Evolutionary conservation across 2,113 vertebrate genomes (phyloP).

Genomic region (Otolemur garnettii): DNA sequence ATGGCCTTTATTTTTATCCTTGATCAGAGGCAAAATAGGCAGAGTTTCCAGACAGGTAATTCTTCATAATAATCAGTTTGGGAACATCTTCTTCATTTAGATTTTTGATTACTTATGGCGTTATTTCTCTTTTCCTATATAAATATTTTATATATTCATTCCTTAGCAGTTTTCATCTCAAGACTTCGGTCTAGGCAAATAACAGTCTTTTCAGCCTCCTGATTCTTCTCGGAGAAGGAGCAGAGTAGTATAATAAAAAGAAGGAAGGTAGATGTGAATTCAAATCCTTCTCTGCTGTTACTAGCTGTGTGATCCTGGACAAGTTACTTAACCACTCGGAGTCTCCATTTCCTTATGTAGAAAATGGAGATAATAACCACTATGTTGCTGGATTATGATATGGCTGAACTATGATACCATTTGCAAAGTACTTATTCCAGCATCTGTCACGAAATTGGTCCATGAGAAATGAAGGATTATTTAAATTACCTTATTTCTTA

Average conservation of each 20-base stretch:
- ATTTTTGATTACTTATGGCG: not conserved
- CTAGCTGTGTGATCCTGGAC: not conserved
- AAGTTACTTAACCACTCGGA: not conserved
- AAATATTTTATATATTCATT: not conserved
- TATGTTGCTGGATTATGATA: not conserved
- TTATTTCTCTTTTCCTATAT: not conserved
- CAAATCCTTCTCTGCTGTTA: not conserved
- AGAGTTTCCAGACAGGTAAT: not conserved
- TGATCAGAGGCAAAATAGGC: not conserved
- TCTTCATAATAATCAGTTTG: not conserved
- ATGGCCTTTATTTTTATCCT: not conserved
- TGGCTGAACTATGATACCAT: not conserved
- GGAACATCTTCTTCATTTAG: not conserved
- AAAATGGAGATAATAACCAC: not conserved
- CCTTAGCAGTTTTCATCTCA: not conserved
- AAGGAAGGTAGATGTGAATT: not conserved
- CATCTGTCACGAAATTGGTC: not conserved
- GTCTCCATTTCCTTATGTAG: not conserved
- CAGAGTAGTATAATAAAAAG: not conserved
- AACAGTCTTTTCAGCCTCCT: not conserved
- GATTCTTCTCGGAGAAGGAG: constrained; percentile 5
- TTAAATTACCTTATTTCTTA: constrained; percentile 33
- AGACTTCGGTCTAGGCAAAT: not conserved
- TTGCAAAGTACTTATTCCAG: not conserved
- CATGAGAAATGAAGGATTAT: constrained; percentile 36